Evolutionary conservation across 2,888 invertebrate species (phyloP).

Genomic region (Dinocampus coccinellae): DNA sequence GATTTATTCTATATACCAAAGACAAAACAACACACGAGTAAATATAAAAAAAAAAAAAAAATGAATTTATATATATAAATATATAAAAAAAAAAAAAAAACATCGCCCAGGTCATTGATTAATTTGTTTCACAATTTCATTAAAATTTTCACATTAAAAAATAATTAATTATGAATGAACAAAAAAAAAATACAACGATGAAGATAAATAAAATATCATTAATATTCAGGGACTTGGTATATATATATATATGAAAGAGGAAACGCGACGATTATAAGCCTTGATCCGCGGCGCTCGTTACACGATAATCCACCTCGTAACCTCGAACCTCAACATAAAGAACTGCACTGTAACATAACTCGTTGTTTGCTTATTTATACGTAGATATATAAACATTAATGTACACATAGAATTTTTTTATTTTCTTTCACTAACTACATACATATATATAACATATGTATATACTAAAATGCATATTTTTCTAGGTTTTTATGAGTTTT

Average conservation of each 20-base stretch:
- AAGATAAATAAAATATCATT: not conserved
- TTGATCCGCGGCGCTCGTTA: constrained; percentile 48
- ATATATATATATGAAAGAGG: not conserved
- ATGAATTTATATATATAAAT: too few species aligned
- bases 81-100: not conserved
- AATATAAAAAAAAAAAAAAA: not conserved
- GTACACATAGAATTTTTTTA: not conserved
- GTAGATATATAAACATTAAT: constrained; percentile 5
- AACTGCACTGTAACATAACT: constrained; percentile 26
- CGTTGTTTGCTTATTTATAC: not conserved
- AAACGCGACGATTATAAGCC: constrained; percentile 45
- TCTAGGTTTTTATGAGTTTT: too few species aligned
- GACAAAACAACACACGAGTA: constrained; percentile 16
- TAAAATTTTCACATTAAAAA: not conserved
- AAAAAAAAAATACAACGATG: not conserved
- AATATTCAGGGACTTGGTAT: not conserved
- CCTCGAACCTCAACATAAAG: constrained; percentile 36
- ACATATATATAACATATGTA: not conserved
- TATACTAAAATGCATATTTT: too few species aligned
- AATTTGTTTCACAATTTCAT: not conserved
- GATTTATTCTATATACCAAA: not conserved
- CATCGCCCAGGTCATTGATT: constrained; percentile 1
- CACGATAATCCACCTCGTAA: constrained; percentile 38
- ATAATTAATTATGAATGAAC: not conserved
- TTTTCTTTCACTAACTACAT: not conserved